Base-by-base conservation (phyloP, 2,888 invertebrate genomes). In the Brachypalpus laphriformis region DNA sequence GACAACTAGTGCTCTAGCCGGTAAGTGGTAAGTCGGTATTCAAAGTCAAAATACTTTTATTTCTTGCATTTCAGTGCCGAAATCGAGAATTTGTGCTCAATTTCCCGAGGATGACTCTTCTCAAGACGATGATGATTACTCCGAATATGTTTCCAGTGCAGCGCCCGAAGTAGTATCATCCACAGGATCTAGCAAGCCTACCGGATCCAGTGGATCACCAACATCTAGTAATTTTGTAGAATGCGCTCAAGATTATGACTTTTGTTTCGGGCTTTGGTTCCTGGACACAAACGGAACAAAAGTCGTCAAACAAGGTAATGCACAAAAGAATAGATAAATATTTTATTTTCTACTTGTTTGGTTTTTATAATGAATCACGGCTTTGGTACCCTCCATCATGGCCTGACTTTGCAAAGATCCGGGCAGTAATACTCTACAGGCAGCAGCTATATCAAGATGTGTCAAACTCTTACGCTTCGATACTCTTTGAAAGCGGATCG, bases 221-320 rank as follows among this genome's bases (percentile, higher is more conserved):
- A 9, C 34, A 0, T 34, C 65, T 3, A 70, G 81, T 11, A 81
- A 61, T 6, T 37, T 81, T 18, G 80, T 85, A 0, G 74, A 85
- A 70, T 94, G 94, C 82, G 92, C 91, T 0, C 80, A 88, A 16
- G 87, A 90, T 31, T 90, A 91, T 37, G 94, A 94, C n/a, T 94
- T 93, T 87, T 97, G 96, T 89, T 96, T 95, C 89, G 94, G 96
- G 0, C 92, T 96, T 0, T 96, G 95, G 95, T 93, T 93, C 87
- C 94, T 94, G 87, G 94, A 95, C 88, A 91, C 92, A 7, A 93
- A 93, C 63, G 94, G 93, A 9, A 95, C 95, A 96, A 97, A 94
- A 96, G 96, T 85, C 8, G 78, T 80, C 0, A 80, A 78, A 57
- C 80, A 83, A 61, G 81, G 83, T 87, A 37, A 68, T 2, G 31